Percentiles rank a stretch among this genome's conserved stretches.
These are phyloP conservation scores for Symphodus melops DNA, from an alignment of 2,113 vertebrate species.

Conservation along the genomic window DNA sequence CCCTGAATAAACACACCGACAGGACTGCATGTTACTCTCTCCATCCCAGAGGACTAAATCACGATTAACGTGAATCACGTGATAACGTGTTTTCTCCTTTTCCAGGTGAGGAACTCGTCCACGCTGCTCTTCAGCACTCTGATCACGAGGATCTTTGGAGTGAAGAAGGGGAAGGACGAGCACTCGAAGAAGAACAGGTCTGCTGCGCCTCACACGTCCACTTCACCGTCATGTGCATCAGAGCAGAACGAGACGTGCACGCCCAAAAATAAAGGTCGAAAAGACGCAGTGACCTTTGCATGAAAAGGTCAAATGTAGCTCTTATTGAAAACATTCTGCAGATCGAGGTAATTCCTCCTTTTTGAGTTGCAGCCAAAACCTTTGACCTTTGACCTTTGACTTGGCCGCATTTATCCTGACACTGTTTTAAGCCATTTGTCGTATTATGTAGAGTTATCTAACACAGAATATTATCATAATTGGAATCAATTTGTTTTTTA, in stretches of 20 bases:
- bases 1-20: neutral
- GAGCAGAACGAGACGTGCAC: constrained; percentile 4
- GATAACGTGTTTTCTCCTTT: neutral
- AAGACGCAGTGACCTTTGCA: neutral
- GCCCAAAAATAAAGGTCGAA: neutral
- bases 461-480: too few relatives aligned
- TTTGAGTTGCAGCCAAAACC: neutral
- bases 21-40: neutral
- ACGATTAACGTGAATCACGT: too few relatives aligned
- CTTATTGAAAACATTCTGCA: neutral
- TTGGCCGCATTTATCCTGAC: neutral
- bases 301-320: neutral
- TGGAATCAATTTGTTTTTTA: too few relatives aligned
- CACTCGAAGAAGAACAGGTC: constrained; percentile 96
- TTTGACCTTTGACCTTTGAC: neutral
- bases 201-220: constrained; percentile 31
- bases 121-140: constrained; percentile 97
- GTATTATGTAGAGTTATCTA: neutral
- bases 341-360: neutral
- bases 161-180: constrained; percentile 95
- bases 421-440: neutral
- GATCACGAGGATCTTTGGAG: constrained; percentile 97
- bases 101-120: constrained; percentile 95
- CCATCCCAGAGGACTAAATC: neutral
- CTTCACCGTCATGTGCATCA: constrained; percentile 5